These are phyloP conservation scores for Gymnarchus niloticus DNA, from an alignment of 2,113 vertebrate species.

Conservation along the genomic window DNA sequence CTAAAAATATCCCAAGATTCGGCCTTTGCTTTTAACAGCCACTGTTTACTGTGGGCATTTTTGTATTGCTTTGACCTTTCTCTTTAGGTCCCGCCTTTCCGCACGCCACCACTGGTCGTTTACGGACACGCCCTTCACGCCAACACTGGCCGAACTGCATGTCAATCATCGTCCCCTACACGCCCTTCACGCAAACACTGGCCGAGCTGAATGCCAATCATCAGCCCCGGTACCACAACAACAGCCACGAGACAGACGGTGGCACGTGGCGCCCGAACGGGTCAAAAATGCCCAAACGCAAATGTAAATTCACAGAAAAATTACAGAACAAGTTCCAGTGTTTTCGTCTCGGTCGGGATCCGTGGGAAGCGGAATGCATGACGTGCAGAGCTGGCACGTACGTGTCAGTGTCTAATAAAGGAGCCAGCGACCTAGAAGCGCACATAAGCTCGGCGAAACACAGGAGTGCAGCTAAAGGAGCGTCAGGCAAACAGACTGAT, in stretches of 20 bases:
- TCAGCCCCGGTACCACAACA: not conserved
- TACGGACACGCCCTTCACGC: not conserved
- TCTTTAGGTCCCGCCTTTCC: conserved; percentile 17
- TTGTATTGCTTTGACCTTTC: conserved; percentile 5
- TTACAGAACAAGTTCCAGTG: conserved; percentile 21
- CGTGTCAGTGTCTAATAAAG: conserved; percentile 22
- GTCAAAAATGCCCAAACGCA: conserved; percentile 24
- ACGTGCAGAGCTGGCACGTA: conserved; percentile 25
- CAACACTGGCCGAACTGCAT: not conserved
- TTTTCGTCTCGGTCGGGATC: not conserved
- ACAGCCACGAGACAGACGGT: not conserved
- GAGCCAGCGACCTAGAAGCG: conserved; percentile 20
- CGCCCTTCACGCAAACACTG: conserved; percentile 1
- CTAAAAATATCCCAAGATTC: not conserved
- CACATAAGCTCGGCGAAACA: not conserved
- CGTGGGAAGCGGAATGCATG: conserved; percentile 19
- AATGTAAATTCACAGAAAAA: conserved; percentile 28
- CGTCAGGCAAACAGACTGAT: not conserved
- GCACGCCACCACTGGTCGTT: conserved; percentile 9
- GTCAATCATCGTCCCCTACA: conserved; percentile 16
- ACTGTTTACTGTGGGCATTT: not conserved
- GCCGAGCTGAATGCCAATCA: conserved; percentile 4
- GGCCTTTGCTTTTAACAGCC: not conserved
- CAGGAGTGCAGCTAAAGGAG: not conserved
- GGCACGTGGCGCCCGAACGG: not conserved